phyloP scores from a whole-genome alignment of 1,140 invertebrate genomes.

The Neodiprion pinetum region DNA sequence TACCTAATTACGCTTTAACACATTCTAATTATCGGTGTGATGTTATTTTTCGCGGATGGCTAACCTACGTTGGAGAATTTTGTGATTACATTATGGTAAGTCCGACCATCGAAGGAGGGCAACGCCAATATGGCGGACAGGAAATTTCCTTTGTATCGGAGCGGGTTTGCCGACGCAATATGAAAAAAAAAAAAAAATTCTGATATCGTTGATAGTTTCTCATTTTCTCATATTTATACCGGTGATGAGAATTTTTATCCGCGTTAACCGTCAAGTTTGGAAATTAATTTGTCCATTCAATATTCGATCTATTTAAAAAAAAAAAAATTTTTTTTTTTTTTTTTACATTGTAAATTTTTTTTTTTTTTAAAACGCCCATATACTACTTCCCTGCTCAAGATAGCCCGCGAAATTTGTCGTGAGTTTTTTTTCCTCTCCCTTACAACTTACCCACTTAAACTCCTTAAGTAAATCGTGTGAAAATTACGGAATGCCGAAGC shows the following conservation, averaged over 20 bases:
- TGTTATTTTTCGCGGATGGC: slow-evolving; percentile 62
- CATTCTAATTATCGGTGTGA: slow-evolving; percentile 49
- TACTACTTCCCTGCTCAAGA: not conserved
- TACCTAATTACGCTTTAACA: slow-evolving; percentile 60
- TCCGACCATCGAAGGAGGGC: slow-evolving; percentile 44
- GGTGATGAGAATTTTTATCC: not conserved
- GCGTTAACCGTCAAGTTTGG: not conserved
- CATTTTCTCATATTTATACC: not conserved
- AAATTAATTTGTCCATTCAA: slow-evolving; percentile 10
- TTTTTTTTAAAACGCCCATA: slow-evolving; percentile 11
- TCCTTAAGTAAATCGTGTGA: too few relatives aligned
- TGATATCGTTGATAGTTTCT: not conserved
- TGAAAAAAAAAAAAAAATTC: slow-evolving; percentile 11
- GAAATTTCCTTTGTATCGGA: slow-evolving; percentile 62
- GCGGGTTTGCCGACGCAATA: slow-evolving; percentile 4
- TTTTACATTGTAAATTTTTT: slow-evolving; percentile 9
- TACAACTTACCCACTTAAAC: not conserved
- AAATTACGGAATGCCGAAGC: not conserved
- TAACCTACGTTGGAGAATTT: slow-evolving; percentile 59
- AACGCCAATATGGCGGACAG: slow-evolving; percentile 67
- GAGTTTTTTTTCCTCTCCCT: not conserved
- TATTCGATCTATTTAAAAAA: slow-evolving; percentile 3
- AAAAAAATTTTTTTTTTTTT: slow-evolving; percentile 19
- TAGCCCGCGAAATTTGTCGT: not conserved
- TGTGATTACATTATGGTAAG: slow-evolving; percentile 71